Evolutionary conservation across 2,113 vertebrate genomes (phyloP).

Genomic region (Hylia prasina): DNA sequence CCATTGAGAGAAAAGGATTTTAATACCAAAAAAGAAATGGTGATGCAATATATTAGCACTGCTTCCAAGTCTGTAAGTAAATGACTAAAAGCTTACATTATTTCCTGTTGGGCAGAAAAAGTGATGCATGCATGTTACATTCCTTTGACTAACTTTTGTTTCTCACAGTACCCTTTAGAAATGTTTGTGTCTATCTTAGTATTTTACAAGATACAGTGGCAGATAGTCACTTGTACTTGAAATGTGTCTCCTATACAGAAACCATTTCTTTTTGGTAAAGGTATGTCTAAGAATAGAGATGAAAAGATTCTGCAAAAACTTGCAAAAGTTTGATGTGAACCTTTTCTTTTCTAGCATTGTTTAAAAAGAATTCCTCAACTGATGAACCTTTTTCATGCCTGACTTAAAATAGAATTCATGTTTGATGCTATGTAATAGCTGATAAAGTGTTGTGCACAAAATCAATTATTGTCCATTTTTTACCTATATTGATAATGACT

Average conservation of each 20-base stretch:
- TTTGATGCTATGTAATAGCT: neutral
- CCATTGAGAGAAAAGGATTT: constrained; percentile 94
- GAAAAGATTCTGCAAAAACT: neutral
- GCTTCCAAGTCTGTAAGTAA: constrained; percentile 91
- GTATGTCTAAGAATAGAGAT: neutral
- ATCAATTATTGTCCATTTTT: neutral
- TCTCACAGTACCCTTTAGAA: neutral
- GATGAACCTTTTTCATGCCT: neutral
- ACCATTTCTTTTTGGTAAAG: neutral
- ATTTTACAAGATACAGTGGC: neutral
- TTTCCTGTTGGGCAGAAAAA: neutral
- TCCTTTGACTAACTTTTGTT: neutral
- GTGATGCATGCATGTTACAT: neutral
- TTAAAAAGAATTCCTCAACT: neutral
- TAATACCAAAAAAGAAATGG: constrained; percentile 93
- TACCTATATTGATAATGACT: neutral
- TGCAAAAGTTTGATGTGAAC: neutral
- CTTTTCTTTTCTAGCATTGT: neutral
- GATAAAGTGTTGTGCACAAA: neutral
- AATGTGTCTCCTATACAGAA: neutral
- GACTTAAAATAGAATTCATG: neutral
- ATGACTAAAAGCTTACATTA: neutral
- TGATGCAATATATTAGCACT: constrained; percentile 91
- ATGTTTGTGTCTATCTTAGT: neutral
- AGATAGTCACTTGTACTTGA: neutral